A percentile compares a stretch with the other conserved stretches of the same genome.
Evolutionary conservation across 1,140 invertebrate genomes (phyloP).

Genomic region (Drosophila insularis): DNA sequence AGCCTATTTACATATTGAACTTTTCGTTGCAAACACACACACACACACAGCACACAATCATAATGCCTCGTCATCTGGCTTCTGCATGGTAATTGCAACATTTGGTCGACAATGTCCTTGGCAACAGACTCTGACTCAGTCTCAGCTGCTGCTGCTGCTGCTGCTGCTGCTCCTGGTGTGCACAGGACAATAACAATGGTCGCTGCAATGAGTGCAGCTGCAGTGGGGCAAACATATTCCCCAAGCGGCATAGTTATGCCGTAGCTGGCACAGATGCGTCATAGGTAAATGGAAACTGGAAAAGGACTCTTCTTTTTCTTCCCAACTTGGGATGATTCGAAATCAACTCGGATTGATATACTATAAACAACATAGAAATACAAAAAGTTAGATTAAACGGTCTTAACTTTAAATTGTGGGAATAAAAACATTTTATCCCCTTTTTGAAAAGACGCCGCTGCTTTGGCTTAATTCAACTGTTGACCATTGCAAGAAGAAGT

Average conservation of each 20-base stretch:
- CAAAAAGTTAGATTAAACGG: too few species aligned
- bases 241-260: conserved; percentile 41
- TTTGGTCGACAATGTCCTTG: conserved; percentile 56
- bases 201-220: conserved; percentile 24
- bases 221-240: conserved; percentile 41
- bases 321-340: neutral
- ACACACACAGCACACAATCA: conserved; percentile 27
- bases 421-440: neutral
- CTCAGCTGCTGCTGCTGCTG: conserved; percentile 39
- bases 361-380: too few species aligned
- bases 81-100: conserved; percentile 76
- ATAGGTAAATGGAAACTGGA: neutral
- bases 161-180: conserved; percentile 35
- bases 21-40: conserved; percentile 10
- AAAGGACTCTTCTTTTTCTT: neutral
- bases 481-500: conserved; percentile 4
- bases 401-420: too few species aligned
- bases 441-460: neutral
- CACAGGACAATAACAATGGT: conserved; percentile 37
- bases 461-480: neutral
- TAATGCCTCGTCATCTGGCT: conserved; percentile 47
- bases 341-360: too few species aligned
- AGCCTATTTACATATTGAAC: conserved; percentile 20
- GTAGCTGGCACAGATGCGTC: conserved; percentile 23
- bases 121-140: conserved; percentile 53